Evolutionary conservation across 64 coral and sea anemone species (phyloP).

Genomic region (Dendronephthya gigantea): DNA sequence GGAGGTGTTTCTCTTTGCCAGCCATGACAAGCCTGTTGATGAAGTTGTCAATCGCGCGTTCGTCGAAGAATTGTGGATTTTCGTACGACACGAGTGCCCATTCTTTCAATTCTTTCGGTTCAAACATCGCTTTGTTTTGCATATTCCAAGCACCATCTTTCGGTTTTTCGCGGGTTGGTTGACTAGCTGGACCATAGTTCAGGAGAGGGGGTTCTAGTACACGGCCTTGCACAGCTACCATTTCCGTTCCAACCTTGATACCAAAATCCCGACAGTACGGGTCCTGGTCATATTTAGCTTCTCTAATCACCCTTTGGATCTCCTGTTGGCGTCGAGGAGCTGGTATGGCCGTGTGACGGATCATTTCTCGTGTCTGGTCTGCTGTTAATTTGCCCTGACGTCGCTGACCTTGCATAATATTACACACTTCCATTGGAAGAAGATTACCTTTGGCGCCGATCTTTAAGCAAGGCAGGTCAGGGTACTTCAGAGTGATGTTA

Average conservation of each 20-base stretch:
- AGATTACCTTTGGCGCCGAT: slow-evolving; percentile 41
- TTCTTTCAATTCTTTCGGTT: slow-evolving; percentile 17
- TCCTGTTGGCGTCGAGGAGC: slow-evolving; percentile 41
- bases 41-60: neutral
- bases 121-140: slow-evolving; percentile 34
- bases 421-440: slow-evolving; percentile 83
- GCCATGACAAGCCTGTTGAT: neutral
- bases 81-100: slow-evolving; percentile 44
- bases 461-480: slow-evolving; percentile 71
- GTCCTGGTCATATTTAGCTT: neutral
- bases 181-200: slow-evolving; percentile 25
- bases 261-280: slow-evolving; percentile 39
- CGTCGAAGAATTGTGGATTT: neutral
- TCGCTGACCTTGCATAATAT: slow-evolving; percentile 49
- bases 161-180: neutral
- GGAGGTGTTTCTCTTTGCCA: neutral
- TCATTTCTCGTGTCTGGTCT: slow-evolving; percentile 54
- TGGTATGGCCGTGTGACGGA: slow-evolving; percentile 47
- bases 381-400: slow-evolving; percentile 27
- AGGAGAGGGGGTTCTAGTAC: slow-evolving; percentile 51
- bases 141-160: slow-evolving; percentile 74
- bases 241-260: slow-evolving; percentile 45
- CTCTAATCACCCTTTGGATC: slow-evolving; percentile 54
- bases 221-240: slow-evolving; percentile 51
- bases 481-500: slow-evolving; percentile 26